Conservation (phyloP, 1,140 invertebrate species). For the Drosophila serrata region DNA sequence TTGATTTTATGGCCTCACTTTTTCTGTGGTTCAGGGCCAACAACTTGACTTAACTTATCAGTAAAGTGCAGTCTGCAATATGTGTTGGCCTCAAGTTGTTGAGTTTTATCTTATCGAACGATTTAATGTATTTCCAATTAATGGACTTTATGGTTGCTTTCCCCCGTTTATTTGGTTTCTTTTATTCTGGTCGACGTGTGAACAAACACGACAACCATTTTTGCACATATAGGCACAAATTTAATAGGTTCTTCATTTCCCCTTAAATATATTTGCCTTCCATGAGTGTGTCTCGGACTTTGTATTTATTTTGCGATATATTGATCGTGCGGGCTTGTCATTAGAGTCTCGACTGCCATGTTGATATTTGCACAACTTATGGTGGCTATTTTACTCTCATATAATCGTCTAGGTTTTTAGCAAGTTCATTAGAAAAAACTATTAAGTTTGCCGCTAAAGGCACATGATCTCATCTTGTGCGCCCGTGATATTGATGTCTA, state of each 20-base stretch:
- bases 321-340: slow-evolving; percentile 38
- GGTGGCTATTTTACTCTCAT: slow-evolving; percentile 31
- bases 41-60: slow-evolving; percentile 43
- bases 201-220: slow-evolving; percentile 58
- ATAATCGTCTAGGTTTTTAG: slow-evolving; percentile 48
- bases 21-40: slow-evolving; percentile 29
- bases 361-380: slow-evolving; percentile 62
- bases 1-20: slow-evolving; percentile 9
- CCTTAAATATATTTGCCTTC: slow-evolving; percentile 19
- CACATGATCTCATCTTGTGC: slow-evolving; percentile 64
- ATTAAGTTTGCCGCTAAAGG: slow-evolving; percentile 38
- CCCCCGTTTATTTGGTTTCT: slow-evolving; percentile 31
- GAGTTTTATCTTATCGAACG: slow-evolving; percentile 66
- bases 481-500: slow-evolving; percentile 18
- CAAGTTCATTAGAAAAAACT: slow-evolving; percentile 61
- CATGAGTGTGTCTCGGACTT: slow-evolving; percentile 38
- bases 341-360: slow-evolving; percentile 43
- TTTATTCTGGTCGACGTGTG: slow-evolving; percentile 68
- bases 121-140: slow-evolving; percentile 57
- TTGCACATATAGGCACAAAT: slow-evolving; percentile 15
- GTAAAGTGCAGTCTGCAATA: slow-evolving; percentile 49
- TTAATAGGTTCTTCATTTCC: slow-evolving; percentile 4
- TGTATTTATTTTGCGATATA: slow-evolving; percentile 53
- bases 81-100: slow-evolving; percentile 16
- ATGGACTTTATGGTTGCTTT: slow-evolving; percentile 26